A percentile compares a stretch with the other conserved stretches of the same genome.
Conservation (phyloP, 2,888 invertebrate species). For the Aproaerema taeniolella region DNA sequence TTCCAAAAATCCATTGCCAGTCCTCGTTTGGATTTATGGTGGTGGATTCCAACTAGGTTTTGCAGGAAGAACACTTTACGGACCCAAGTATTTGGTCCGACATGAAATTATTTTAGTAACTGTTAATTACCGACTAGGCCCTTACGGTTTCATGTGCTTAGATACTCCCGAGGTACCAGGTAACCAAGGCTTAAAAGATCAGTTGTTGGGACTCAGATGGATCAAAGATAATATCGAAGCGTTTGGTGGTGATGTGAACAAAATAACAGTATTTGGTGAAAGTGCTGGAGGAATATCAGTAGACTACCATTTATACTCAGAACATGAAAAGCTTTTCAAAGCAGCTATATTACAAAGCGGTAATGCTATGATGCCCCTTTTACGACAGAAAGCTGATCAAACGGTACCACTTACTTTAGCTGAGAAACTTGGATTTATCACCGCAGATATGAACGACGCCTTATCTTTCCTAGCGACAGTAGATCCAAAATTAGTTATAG, state of each 20-base stretch:
- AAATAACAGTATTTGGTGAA: slow-evolving; percentile 41
- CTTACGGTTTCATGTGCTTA: slow-evolving; percentile 52
- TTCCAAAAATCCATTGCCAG: slow-evolving; percentile 33
- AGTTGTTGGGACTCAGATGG: slow-evolving; percentile 43
- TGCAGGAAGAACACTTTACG: slow-evolving; percentile 26
- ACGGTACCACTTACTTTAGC: slow-evolving; percentile 35
- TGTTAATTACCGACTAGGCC: slow-evolving; percentile 42
- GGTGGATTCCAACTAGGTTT: slow-evolving; percentile 35
- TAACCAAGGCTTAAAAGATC: slow-evolving; percentile 53
- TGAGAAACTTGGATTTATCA: slow-evolving; percentile 28
- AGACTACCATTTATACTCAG: slow-evolving; percentile 40
- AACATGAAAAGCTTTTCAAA: slow-evolving; percentile 33
- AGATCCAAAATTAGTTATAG: slow-evolving; percentile 30
- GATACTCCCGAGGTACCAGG: slow-evolving; percentile 40
- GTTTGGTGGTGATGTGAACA: slow-evolving; percentile 44
- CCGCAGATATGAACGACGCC: slow-evolving; percentile 28
- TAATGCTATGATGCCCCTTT: slow-evolving; percentile 27
- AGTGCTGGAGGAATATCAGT: slow-evolving; percentile 44
- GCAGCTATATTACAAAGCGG: slow-evolving; percentile 44
- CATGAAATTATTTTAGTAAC: slow-evolving; percentile 45
- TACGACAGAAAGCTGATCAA: slow-evolving; percentile 29
- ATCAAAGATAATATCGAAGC: slow-evolving; percentile 41
- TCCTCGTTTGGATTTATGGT: slow-evolving; percentile 45
- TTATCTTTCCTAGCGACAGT: slow-evolving; percentile 28
- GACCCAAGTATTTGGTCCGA: slow-evolving; percentile 38